Evolutionary conservation across 2,888 invertebrate genomes (phyloP).

Genomic region (Lasioglossum vierecki): DNA sequence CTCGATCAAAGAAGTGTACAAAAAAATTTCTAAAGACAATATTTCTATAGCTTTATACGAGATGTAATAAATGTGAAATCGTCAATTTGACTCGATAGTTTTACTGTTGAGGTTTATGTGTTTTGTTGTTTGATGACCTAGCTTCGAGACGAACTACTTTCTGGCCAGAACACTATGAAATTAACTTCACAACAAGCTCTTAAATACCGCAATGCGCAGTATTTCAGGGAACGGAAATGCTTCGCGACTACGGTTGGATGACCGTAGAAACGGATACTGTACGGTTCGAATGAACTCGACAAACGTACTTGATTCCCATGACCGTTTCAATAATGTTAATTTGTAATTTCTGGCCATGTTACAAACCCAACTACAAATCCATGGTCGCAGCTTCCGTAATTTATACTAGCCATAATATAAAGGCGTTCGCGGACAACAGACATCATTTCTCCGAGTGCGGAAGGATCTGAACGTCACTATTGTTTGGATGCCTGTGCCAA

Average conservation of each 20-base stretch:
- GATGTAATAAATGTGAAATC: neutral
- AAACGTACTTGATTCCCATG: neutral
- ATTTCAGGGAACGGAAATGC: conserved; percentile 8
- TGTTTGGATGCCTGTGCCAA: neutral
- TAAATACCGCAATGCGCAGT: conserved; percentile 15
- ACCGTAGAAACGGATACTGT: neutral
- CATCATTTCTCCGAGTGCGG: neutral
- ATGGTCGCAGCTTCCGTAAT: neutral
- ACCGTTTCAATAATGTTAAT: conserved; percentile 14
- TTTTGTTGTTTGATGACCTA: neutral
- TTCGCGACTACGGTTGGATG: conserved; percentile 5
- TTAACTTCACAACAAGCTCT: conserved; percentile 4
- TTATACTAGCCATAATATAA: neutral
- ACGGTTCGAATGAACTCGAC: conserved; percentile 1
- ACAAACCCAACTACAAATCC: neutral
- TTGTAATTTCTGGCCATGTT: neutral
- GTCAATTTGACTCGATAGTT: neutral
- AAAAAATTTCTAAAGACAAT: no score
- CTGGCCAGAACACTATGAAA: neutral
- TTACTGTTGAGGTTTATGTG: neutral
- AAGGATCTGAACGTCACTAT: neutral
- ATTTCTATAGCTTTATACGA: neutral
- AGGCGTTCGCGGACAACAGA: neutral
- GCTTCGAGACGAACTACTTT: neutral
- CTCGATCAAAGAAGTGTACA: neutral